Percentiles rank a stretch among this genome's conserved stretches.
Conservation (phyloP, 2,113 vertebrate species). For the Microtus montanus region DNA sequence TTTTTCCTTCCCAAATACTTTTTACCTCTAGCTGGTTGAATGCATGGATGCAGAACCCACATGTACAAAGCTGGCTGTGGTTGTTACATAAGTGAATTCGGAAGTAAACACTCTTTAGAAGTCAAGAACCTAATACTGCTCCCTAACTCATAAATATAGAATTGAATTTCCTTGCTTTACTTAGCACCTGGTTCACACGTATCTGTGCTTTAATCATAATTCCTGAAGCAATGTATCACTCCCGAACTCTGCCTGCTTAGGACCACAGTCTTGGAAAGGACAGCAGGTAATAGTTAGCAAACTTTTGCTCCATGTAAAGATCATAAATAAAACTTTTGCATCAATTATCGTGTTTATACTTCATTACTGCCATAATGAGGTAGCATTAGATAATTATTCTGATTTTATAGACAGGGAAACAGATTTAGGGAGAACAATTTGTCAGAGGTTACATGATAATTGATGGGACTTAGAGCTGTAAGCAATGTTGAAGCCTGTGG, state of each 20-base stretch:
- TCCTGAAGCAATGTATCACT: conserved; percentile 5
- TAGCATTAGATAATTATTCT: not conserved
- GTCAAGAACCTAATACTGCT: not conserved
- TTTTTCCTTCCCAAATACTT: not conserved
- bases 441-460: not conserved
- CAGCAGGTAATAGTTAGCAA: conserved; percentile 28
- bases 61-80: not conserved
- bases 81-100: not conserved
- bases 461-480: not conserved
- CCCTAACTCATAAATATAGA: not conserved
- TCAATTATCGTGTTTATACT: conserved; percentile 2
- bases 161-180: not conserved
- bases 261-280: not conserved
- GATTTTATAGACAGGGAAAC: not conserved
- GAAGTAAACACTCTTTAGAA: not conserved
- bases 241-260: not conserved
- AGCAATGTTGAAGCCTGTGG: not conserved
- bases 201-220: conserved; percentile 29
- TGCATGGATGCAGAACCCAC: not conserved
- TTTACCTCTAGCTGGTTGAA: not conserved
- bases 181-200: not conserved
- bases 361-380: not conserved
- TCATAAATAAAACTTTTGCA: not conserved
- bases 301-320: not conserved
- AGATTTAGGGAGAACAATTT: not conserved